Evolutionary conservation across 1,140 invertebrate genomes (phyloP), one percentile per base, ranked within the genome.

Genomic region (Lithobius niger): DNA sequence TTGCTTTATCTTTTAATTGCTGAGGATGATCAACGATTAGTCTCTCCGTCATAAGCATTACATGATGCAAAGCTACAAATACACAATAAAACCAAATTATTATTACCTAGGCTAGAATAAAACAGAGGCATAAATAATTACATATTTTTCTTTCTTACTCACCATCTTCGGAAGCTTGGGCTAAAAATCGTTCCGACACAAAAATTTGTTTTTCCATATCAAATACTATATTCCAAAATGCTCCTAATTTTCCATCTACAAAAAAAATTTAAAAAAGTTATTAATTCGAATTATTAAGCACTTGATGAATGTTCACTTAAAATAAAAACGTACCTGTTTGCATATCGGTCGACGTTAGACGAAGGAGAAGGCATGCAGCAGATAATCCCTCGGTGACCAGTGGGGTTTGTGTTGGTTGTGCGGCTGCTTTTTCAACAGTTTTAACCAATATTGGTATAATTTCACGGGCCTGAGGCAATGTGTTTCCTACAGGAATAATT

Each of bases 121-220:
- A 28, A n/a, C n/a, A n/a, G n/a, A n/a, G n/a, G n/a, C n/a, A n/a
- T n/a, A n/a, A n/a, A n/a, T n/a, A n/a, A n/a, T n/a, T n/a, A n/a
- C n/a, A n/a, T n/a, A n/a, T n/a, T n/a, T n/a, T n/a, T n/a, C n/a
- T n/a, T n/a, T n/a, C n/a, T n/a, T 48, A 66, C 69, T 70, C 63
- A 78, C 77, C 72, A 52, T 90, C 83, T 60, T 84, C 79, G n/a
- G 75, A 67, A 43, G 81, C 82, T 19, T 78, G 72, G 13, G 76
- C 64, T 26, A 91, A 69, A 67, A 87, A 84, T 61, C 89, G 87
- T 59, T 93, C 90, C 45, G 83, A 80, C 40, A 88, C 78, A 66
- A 90, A 87, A 48, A 83, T 71, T 61, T 85, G 82, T 64, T 88
- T 88, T 21, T 86, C 80, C 58, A 81, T 69, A 67, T 86, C 82